Base-by-base conservation (phyloP, 2,113 vertebrate species). In the Oxyruncus cristatus region DNA sequence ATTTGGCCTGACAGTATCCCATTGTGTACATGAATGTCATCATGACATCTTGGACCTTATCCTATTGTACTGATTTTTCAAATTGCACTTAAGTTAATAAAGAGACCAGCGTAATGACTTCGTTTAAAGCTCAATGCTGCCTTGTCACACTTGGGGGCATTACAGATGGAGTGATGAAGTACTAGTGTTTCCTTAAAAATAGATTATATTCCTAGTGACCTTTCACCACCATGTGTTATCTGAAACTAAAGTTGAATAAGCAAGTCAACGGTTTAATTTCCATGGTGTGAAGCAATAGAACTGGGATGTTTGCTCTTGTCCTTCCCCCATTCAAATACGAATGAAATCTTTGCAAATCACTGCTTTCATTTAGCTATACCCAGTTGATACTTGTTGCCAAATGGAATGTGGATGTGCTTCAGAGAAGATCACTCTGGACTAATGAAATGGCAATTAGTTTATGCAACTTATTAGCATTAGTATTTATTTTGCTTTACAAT, bases 381-480 rank as follows among this genome's bases (percentile, higher is more conserved):
- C 96, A 56, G 79, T 94, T 97, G 87, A 88, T 85, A 77, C 94
- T 97, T 93, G 95, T 90, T 97, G 97, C 97, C 97, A 98, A 97
- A 96, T 96, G 92, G 95, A 94, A 97, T 46, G 72, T 95, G 93
- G 95, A 96, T 95, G 92, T 95, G 96, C 94, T 88, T 98, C 93
- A 90, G 91, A 96, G 94, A 97, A 90, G 76, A 97, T 96, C 92
- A 71, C 82, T 98, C 81, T 79, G 88, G 83, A 33, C 93, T 86
- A 92, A 97, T 89, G 84, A 96, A 97, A 96, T 78, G 74, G 93
- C 95, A 95, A 93, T 91, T 95, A 92, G 86, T 83, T 62, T 83
- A 68, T 88, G 92, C 93, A 95, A 95, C 93, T 96, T 96, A 94
- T 96, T 96, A 94, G 78, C 93, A 88, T 94, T 84, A 90, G 89